A percentile compares a stretch with the other conserved stretches of the same genome.
These are phyloP conservation scores for Macrobrachium rosenbergii DNA, from an alignment of 1,140 invertebrate species.

Conservation along the genomic window DNA sequence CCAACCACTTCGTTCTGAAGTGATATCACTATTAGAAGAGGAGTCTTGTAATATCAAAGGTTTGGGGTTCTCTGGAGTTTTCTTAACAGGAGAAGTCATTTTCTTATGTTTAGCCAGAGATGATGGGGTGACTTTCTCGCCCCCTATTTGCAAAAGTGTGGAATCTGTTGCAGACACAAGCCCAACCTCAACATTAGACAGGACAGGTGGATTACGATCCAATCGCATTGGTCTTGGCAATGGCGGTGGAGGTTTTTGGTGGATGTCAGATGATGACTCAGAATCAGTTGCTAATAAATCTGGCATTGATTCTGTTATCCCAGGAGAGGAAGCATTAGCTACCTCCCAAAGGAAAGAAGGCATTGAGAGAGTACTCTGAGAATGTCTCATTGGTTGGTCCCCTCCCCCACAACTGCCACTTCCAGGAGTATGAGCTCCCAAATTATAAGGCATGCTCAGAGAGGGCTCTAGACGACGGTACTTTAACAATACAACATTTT, in stretches of 20 bases:
- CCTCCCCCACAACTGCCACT: conserved; percentile 68
- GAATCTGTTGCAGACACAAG: conserved; percentile 69
- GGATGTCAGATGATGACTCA: conserved; percentile 63
- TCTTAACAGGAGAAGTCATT: conserved; percentile 62
- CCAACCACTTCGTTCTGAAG: conserved; percentile 72
- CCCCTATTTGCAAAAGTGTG: conserved; percentile 67
- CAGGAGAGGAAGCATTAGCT: conserved; percentile 60
- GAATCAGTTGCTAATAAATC: conserved; percentile 64
- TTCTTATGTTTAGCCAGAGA: conserved; percentile 42
- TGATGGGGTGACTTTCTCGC: conserved; percentile 42
- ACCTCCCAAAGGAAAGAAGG: conserved; percentile 67
- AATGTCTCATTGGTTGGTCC: conserved; percentile 72
- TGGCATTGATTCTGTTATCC: conserved; percentile 65
- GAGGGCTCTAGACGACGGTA: conserved; percentile 74
- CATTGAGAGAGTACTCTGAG: conserved; percentile 76
- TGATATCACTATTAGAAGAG: conserved; percentile 70
- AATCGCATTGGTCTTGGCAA: conserved; percentile 43
- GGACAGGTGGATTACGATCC: conserved; percentile 68
- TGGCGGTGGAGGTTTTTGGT: conserved; percentile 66
- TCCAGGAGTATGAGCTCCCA: conserved; percentile 68
- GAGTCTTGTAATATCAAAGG: conserved; percentile 61
- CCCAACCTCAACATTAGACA: conserved; percentile 70
- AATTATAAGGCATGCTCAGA: conserved; percentile 75
- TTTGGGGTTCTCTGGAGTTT: conserved; percentile 58
- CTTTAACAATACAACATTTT: conserved; percentile 70